Percentiles rank a stretch among this genome's conserved stretches.
These are phyloP conservation scores for Marcusenius ussheri DNA, from an alignment of 2,113 vertebrate species.

Conservation along the genomic window DNA sequence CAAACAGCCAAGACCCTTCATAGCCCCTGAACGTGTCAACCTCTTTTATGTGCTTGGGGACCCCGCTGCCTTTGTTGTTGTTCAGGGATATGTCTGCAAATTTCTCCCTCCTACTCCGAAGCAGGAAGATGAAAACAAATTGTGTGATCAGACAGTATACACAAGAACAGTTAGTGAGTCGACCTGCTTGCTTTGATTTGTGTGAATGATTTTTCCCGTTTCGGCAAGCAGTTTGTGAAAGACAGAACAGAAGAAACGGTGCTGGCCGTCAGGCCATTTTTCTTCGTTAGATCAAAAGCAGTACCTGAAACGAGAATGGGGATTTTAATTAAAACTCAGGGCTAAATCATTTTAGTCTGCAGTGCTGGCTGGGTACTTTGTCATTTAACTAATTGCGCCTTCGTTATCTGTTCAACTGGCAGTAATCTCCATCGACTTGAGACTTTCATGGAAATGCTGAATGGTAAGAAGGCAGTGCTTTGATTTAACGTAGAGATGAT, in stretches of 20 bases:
- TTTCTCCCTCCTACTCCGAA: not conserved
- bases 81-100: not conserved
- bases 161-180: not conserved
- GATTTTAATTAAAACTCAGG: slow-evolving; percentile 37
- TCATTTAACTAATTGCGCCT: slow-evolving; percentile 35
- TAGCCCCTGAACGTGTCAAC: not conserved
- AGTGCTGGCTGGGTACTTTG: slow-evolving; percentile 24
- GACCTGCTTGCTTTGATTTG: not conserved
- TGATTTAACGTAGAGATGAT: slow-evolving; percentile 17
- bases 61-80: not conserved
- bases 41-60: not conserved
- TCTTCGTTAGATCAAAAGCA: slow-evolving; percentile 22
- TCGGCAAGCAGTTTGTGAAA: slow-evolving; percentile 18
- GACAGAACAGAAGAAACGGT: slow-evolving; percentile 14
- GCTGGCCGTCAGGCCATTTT: slow-evolving; percentile 27
- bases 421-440: slow-evolving; percentile 32
- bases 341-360: slow-evolving; percentile 36
- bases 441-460: slow-evolving; percentile 32
- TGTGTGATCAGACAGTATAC: not conserved
- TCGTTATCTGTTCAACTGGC: slow-evolving; percentile 33
- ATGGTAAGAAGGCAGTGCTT: slow-evolving; percentile 25
- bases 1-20: slow-evolving; percentile 13
- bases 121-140: not conserved
- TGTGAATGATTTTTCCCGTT: not conserved
- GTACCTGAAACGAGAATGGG: slow-evolving; percentile 25